These are phyloP conservation scores for Callipepla californica DNA, from an alignment of 2,113 vertebrate species.

Conservation along the genomic window DNA sequence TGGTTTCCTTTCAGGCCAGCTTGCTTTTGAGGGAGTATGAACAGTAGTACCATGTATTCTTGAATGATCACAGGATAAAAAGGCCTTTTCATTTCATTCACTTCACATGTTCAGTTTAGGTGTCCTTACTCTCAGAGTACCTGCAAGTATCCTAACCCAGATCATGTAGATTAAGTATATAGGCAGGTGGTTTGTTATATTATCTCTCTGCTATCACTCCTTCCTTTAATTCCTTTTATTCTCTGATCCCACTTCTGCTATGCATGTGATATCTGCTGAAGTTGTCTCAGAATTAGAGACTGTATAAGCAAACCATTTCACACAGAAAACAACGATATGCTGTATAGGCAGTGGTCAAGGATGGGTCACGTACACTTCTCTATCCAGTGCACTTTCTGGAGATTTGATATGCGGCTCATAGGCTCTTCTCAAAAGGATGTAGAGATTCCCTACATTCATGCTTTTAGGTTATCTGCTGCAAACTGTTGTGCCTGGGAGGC, in stretches of 20 bases:
- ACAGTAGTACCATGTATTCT: neutral
- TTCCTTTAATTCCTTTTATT: neutral
- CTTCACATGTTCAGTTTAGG: neutral
- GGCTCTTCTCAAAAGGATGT: neutral
- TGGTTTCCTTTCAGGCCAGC: neutral
- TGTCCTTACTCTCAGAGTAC: neutral
- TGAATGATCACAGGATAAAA: neutral
- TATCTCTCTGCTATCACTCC: neutral
- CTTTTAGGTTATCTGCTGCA: neutral
- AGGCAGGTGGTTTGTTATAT: neutral
- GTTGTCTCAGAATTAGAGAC: neutral
- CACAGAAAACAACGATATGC: accelerated
- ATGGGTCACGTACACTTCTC: neutral
- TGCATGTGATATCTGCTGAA: neutral
- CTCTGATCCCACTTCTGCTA: neutral
- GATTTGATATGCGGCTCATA: neutral
- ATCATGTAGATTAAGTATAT: neutral
- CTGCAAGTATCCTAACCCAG: neutral
- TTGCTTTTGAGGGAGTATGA: neutral
- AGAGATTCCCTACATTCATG: neutral
- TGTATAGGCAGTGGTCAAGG: neutral
- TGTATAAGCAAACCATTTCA: neutral
- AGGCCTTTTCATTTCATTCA: neutral
- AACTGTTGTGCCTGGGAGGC: neutral
- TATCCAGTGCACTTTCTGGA: neutral